Base-by-base conservation (phyloP, 2,888 invertebrate genomes). In the Thymelicus lineola region DNA sequence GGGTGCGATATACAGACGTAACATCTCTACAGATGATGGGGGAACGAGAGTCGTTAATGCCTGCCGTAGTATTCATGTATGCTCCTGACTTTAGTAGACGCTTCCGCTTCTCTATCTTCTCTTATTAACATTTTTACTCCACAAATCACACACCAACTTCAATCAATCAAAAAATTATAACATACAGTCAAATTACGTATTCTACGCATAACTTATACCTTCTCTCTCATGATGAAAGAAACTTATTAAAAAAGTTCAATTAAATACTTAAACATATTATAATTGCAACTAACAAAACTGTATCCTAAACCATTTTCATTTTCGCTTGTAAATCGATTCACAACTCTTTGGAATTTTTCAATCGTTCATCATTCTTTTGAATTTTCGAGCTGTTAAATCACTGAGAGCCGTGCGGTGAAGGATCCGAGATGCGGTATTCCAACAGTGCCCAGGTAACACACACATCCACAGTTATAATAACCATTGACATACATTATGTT, bases 401-500 rank as follows among this genome's bases (percentile, higher is more conserved):
- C 77, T 78, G 84, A 78, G 78, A 78, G 82, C 82, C 81, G 86
- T 80, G 79, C 80, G 83, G 85, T 73, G 82, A 86, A 85, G 90
- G 85, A 86, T 88, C 86, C 89, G 81, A 83, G 90, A 84, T 84
- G 87, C 75, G 85, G 90, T 89, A 86, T 89, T 87, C 93, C 93
- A 90, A 83, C 91, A 84, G 84, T 84, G 75, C 74, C 75, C 84
- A 89, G 90, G 90, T 91, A 91, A 90, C 84, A 84, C 74, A 79
- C 81, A 81, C 80, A 81, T 73, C 63, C 73, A 73, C 71, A 70
- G 48, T 61, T 61, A 67, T 61, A 61, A 42, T 60, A 72, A 74
- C 74, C 73, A 74, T 66, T 72, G 70, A 75, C 55, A 61, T 60
- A 53, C 53, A 38, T 67, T 53, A 60, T 45, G 35, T 59, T 38